Evolutionary conservation across 2,797 vertebrate species (phyloP), one percentile per base, ranked within the genome.

Genomic region (Staurois parvus): DNA sequence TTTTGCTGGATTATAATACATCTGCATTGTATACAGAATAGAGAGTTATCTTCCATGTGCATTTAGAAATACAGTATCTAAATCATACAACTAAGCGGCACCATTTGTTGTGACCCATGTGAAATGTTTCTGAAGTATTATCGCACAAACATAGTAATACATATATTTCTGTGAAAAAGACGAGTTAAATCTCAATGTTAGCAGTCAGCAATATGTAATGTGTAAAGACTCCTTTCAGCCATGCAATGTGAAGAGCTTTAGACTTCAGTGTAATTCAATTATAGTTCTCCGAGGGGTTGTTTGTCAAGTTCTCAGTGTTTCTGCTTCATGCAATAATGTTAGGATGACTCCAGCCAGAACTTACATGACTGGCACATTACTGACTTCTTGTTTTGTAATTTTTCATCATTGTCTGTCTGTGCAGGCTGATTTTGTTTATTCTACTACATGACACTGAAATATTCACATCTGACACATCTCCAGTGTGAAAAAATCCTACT

Each of bases 271-370:
- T 70, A 84, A 84, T 76, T 84, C 74, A 84, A 84, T 77, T 77
- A 84, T n/a, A 56, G 45, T 37, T 67, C 83, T 84, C 74, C n/a
- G 66, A 84, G 83, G 83, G 67, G 74, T 42, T 45, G 69, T 84
- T 84, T 77, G 30, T 84, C 75, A 77, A n/a, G 32, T 72, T 77
- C 74, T 70, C 83, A 62, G 66, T 32, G 59, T 77, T 42, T n/a
- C 64, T 67, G 45, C 66, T 21, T 67, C 40, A 69, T 70, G 56
- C 29, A 70, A 69, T 77, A 34, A 84, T 69, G 34, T 32, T 56
- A 42, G 21, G 34, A 52, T 74, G 67, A 70, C 29, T 24, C 82
- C 75, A 34, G 67, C 67, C 66, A 80, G 45, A 30, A 26, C 24
- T 34, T 52, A 26, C 78, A 52, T 48, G 2, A 34, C 42, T 80